These are phyloP conservation scores for Ophonus ardosiacus DNA, from an alignment of 2,888 invertebrate species.

Conservation along the genomic window DNA sequence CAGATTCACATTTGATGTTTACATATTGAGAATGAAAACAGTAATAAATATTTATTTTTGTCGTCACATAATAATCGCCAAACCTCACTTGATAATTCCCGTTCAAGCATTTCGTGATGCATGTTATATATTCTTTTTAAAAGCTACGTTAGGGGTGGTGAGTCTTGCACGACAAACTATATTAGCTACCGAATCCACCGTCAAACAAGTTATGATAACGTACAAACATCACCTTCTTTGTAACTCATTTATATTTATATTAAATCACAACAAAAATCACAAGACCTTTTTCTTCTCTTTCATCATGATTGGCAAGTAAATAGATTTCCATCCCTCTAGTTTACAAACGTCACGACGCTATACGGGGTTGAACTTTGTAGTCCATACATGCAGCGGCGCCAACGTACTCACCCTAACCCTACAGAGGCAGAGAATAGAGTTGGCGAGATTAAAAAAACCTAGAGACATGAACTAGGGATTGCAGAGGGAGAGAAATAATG, in stretches of 20 bases:
- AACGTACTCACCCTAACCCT: neutral
- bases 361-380: too few relatives aligned
- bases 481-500: slow-evolving; percentile 31
- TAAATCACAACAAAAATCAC: slow-evolving; percentile 17
- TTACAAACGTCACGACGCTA: slow-evolving; percentile 5
- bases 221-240: neutral
- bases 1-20: too few relatives aligned
- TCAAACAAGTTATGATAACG: neutral
- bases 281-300: neutral
- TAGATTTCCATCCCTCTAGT: slow-evolving; percentile 1
- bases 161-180: neutral
- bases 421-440: neutral
- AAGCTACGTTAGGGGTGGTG: neutral
- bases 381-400: slow-evolving; percentile 14
- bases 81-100: too few relatives aligned
- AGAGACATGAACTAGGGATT: slow-evolving; percentile 10
- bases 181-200: neutral
- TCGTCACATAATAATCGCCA: too few relatives aligned
- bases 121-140: too few relatives aligned
- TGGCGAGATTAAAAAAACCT: slow-evolving; percentile 36
- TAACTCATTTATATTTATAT: neutral
- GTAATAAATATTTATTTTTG: too few relatives aligned
- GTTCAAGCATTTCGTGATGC: too few relatives aligned
- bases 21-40: too few relatives aligned
- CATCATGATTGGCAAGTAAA: slow-evolving; percentile 14